These are phyloP conservation scores for Crax fasciolata DNA, from an alignment of 2,797 vertebrate genomes.

Conservation along the genomic window DNA sequence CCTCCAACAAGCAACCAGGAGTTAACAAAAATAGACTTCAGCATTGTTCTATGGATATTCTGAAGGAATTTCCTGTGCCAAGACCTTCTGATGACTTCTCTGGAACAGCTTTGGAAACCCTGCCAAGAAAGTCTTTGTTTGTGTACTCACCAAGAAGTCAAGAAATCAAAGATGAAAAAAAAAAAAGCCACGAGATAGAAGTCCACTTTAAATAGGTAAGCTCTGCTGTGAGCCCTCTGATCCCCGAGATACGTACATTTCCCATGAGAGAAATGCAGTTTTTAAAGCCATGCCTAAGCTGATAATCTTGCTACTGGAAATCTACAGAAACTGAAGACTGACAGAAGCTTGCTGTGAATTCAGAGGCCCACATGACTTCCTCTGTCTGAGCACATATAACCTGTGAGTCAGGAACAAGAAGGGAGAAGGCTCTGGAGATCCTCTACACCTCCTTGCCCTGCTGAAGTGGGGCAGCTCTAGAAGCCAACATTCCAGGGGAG, in stretches of 20 bases:
- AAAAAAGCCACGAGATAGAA: not conserved
- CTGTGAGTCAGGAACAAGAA: accelerated
- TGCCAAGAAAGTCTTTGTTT: conserved; percentile 57
- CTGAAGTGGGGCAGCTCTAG: not conserved
- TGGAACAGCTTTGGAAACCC: not conserved
- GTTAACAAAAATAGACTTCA: conserved; percentile 60
- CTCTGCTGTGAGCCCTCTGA: not conserved
- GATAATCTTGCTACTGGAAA: not conserved
- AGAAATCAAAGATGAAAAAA: conserved; percentile 2
- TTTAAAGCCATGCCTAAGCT: not conserved
- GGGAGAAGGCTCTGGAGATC: not conserved
- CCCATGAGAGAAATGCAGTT: not conserved
- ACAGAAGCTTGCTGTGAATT: not conserved
- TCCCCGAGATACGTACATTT: not conserved
- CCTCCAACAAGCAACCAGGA: conserved; percentile 8
- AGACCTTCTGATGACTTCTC: conserved; percentile 50
- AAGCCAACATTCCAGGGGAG: not conserved
- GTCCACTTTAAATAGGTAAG: not conserved
- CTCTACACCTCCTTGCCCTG: not conserved
- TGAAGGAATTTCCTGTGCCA: conserved; percentile 61
- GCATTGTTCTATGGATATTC: conserved; percentile 63
- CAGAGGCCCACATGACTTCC: not conserved
- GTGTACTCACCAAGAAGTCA: not conserved
- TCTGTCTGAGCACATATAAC: not conserved
- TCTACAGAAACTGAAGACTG: not conserved